These are phyloP conservation scores for human DNA, from an alignment of 2,113 vertebrate genomes.

Conservation along the genomic window GRCh38 chr1:95652501-95653000, in stretches of 20 bases:
- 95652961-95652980: background rate
- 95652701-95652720: slow-evolving; percentile 68
- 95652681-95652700: slow-evolving; percentile 70
- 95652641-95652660: slow-evolving; percentile 67
- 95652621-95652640: slow-evolving; percentile 50
- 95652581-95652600: slow-evolving; percentile 18
- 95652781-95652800: slow-evolving; percentile 67
- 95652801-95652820: slow-evolving; percentile 65
- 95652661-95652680: slow-evolving; percentile 63
- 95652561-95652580: slow-evolving; percentile 57
- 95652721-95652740: slow-evolving; percentile 73
- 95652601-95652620: background rate
- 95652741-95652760: slow-evolving; percentile 55
- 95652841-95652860: slow-evolving; percentile 60
- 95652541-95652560: background rate
- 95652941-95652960: background rate
- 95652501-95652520: background rate
- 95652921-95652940: background rate
- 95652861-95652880: slow-evolving; percentile 55
- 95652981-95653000: background rate
- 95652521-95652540: background rate
- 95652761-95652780: slow-evolving; percentile 59
- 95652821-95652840: slow-evolving; percentile 21
- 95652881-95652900: background rate
- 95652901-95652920: too few species aligned